A percentile compares a stretch with the other conserved stretches of the same genome.
Evolutionary conservation across 2,797 vertebrate species (phyloP).

Genomic region (Pseudomugil gertrudae): DNA sequence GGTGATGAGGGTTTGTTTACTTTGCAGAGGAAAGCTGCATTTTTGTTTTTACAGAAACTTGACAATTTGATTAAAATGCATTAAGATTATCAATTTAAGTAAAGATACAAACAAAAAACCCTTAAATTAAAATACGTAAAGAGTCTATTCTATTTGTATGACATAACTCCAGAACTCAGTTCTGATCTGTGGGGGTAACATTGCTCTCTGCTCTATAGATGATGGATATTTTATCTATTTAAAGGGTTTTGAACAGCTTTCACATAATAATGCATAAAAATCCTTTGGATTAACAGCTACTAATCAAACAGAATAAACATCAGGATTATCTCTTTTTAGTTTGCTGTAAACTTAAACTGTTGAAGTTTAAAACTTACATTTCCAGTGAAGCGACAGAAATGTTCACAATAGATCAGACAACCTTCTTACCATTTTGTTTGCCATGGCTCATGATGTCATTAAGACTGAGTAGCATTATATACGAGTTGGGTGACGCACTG

Average conservation of each 20-base stretch:
- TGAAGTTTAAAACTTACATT: slow-evolving; percentile 1
- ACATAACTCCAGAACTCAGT: background rate
- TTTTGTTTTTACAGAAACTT: background rate
- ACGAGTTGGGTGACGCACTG: slow-evolving; percentile 16
- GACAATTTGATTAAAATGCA: background rate
- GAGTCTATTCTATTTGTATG: background rate
- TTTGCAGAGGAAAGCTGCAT: background rate
- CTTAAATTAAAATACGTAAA: background rate
- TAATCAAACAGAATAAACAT: background rate
- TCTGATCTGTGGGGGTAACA: background rate
- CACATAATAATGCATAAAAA: background rate
- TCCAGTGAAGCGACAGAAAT: slow-evolving; percentile 1
- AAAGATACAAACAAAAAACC: background rate
- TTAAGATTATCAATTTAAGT: background rate
- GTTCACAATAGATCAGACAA: slow-evolving; percentile 1
- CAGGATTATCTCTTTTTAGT: background rate
- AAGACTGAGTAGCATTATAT: slow-evolving; percentile 20
- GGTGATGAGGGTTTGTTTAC: background rate
- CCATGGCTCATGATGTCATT: background rate
- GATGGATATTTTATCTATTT: background rate
- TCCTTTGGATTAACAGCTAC: background rate
- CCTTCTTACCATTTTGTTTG: background rate
- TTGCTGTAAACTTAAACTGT: background rate
- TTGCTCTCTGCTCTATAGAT: background rate
- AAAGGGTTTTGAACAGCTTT: too few species aligned